These are phyloP conservation scores for Heteromurus nitidus DNA, from an alignment of 2,888 invertebrate species.

Conservation along the genomic window DNA sequence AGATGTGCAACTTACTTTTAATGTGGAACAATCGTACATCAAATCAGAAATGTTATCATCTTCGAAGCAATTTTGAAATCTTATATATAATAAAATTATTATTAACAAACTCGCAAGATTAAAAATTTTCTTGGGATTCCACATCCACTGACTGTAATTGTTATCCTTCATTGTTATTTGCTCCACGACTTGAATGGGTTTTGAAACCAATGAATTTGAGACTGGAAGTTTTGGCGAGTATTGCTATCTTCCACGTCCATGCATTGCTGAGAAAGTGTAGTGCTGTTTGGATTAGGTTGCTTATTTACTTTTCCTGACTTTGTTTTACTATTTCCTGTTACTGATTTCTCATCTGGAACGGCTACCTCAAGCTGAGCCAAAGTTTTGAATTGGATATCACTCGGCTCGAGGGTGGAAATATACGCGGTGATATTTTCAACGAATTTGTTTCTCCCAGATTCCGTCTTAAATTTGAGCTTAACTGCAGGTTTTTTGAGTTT, in stretches of 20 bases:
- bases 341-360: slow-evolving; percentile 21
- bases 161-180: slow-evolving; percentile 6
- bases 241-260: neutral
- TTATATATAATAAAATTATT: neutral
- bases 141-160: neutral
- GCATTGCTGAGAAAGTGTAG: neutral
- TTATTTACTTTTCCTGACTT: neutral
- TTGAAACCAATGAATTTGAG: slow-evolving; percentile 53
- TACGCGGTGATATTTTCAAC: slow-evolving; percentile 20
- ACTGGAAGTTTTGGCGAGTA: no score
- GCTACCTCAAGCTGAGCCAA: slow-evolving; percentile 22
- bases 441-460: slow-evolving; percentile 39
- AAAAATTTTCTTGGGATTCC: neutral
- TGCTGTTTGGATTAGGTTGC: neutral
- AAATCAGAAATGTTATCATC: neutral
- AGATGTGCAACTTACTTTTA: neutral
- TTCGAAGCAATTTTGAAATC: neutral
- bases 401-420: slow-evolving; percentile 23
- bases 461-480: slow-evolving; percentile 41
- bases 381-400: slow-evolving; percentile 27
- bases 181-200: slow-evolving; percentile 38
- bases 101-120: neutral
- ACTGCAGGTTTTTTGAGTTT: slow-evolving; percentile 17
- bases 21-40: neutral
- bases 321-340: neutral